Evolutionary conservation across 2,113 vertebrate genomes (phyloP), one percentile per base, ranked within the genome.

Genomic region (Vidua macroura): DNA sequence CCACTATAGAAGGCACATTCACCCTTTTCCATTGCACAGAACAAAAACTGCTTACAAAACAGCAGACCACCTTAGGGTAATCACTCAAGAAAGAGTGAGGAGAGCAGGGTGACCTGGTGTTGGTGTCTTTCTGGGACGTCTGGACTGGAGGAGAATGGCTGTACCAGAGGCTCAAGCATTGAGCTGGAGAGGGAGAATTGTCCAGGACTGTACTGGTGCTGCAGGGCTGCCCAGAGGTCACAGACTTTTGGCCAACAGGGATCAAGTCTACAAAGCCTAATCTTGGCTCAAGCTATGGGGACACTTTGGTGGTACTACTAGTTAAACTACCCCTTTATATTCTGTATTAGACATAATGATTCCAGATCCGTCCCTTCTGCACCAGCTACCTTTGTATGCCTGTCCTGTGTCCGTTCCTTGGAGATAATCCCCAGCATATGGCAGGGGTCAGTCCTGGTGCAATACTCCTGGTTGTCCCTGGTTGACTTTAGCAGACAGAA

Each of bases 351-450:
- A 60, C 15, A 1, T 23, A n/a, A 64, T 24, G 17, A 28, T 73
- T 74, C 39, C 46, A 80, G 72, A 44, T 41, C 25, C 1, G 2
- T 49, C 41, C 19, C 13, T 79, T 79, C 21, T 24, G 43, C n/a
- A 46, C 30, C 69, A 85, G 74, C n/a, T 52, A 37, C 53, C 43
- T 55, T 48, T 55, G 62, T 15, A n/a, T 0, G 0, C 24, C 68
- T 35, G 6, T 72, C 21, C n/a, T 10, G 7, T 33, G 11, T 51
- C 52, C 37, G 1, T 21, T 88, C 48, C 66, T 87, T 11, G 10
- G 84, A 59, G 77, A 56, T 84, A 89, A 95, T 94, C 87, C 92
- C 46, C 10, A 55, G 66, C 96, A 89, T 86, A 94, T 75, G 95
- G 95, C 70, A 89, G 56, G 74, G 58, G 48, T 81, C 0, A 3